Base-by-base conservation (phyloP, 2,113 vertebrate genomes). In the Pangasianodon hypophthalmus region DNA sequence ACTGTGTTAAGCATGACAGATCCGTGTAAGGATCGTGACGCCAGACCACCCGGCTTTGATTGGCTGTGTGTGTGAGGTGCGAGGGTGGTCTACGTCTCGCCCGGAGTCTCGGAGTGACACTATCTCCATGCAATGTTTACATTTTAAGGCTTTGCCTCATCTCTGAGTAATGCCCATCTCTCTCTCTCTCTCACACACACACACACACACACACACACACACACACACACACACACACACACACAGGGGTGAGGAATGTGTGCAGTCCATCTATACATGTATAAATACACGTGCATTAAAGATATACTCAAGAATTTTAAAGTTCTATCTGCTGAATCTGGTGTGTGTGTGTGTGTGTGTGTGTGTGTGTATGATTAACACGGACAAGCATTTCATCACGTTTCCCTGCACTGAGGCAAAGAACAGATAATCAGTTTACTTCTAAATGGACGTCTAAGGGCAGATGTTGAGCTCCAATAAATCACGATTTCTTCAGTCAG, bases 41-140 rank as follows among this genome's bases (percentile, higher is more conserved):
- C 48, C 16, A 4, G 85, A 84, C 84, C 88, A 85, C 46, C 86
- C 56, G 7, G 44, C 24, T 60, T 46, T 73, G 84, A 88, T 75
- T 88, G 88, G 62, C 56, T n/a, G 83, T 77, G 88, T 85, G 80
- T 37, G 16, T n/a, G 50, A 83, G n/a, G 80, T 60, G 56, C n/a
- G 2, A 24, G 6, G 82, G 37, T 84, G 82, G 56, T 60, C 54
- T 60, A 26, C 10, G 19, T 26, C 54, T 84, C 10, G 2, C 24
- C 4, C 37, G 1, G 50, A 16, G 82, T 13, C 88, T 81, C 11
- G 37, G 32, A 29, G 73, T 71, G 79, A 87, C 77, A 52, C 48
- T 84, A 54, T 87, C 80, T 84, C 46, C 19, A 32, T 8, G 24
- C 87, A 26, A 67, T 88, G 85, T 88, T 87, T 85, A 79, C 90